Evolutionary conservation across 2,113 vertebrate species (phyloP).

Genomic region (Malurus elegans): DNA sequence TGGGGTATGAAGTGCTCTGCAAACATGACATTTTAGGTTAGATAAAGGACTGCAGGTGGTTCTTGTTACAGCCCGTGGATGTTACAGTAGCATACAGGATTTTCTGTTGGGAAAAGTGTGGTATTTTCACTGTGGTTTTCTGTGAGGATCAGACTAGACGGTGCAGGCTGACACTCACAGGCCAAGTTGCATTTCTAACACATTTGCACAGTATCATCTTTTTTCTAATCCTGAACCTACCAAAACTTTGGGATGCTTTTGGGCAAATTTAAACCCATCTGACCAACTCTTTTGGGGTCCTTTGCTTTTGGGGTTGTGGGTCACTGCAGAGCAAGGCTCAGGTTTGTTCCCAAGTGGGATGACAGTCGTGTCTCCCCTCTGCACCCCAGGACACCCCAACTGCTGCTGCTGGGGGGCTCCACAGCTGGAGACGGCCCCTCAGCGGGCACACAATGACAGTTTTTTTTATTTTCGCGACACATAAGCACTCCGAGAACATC

Average conservation of each 20-base stretch:
- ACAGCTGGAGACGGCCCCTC: background rate
- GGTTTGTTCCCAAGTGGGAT: rapidly evolving
- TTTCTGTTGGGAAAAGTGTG: background rate
- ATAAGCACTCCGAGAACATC: background rate
- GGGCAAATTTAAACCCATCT: background rate
- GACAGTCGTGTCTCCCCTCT: rapidly evolving
- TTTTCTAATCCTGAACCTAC: background rate
- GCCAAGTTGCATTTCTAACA: background rate
- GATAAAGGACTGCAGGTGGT: background rate
- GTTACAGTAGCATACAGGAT: background rate
- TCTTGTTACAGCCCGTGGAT: background rate
- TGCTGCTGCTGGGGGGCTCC: background rate
- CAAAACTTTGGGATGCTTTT: background rate
- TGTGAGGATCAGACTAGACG: background rate
- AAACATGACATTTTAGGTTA: rapidly evolving
- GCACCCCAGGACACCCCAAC: background rate
- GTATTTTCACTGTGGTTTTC: background rate
- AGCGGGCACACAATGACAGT: rapidly evolving
- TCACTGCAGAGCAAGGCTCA: rapidly evolving
- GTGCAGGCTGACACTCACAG: background rate
- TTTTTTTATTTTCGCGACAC: background rate
- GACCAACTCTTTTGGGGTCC: background rate
- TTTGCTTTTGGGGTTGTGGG: too few species aligned
- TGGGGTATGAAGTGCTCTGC: background rate
- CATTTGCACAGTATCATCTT: background rate